Conservation (phyloP, 2,888 invertebrate genomes). For the Polyploca ridens region DNA sequence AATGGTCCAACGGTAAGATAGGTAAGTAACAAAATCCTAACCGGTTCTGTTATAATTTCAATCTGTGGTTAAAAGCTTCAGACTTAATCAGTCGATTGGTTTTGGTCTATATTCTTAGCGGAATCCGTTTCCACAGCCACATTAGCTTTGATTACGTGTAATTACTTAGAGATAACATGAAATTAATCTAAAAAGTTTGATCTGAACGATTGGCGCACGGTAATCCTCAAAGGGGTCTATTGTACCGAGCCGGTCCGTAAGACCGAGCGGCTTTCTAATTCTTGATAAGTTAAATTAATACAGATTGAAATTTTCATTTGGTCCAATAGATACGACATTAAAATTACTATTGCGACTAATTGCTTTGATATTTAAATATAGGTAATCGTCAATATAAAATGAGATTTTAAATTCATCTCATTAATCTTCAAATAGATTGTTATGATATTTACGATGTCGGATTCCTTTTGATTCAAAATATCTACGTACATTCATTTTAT, state of each 20-base stretch:
- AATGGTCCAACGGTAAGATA: conserved; percentile 47
- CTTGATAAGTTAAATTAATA: conserved; percentile 7
- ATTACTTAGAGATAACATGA: conserved; percentile 23
- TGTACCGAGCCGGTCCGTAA: not conserved
- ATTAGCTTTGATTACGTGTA: conserved; percentile 34
- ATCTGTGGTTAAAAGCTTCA: conserved; percentile 58
- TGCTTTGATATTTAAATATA: conserved; percentile 7
- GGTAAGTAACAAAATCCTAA: conserved; percentile 52
- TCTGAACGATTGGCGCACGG: conserved; percentile 11
- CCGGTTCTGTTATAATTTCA: conserved; percentile 63
- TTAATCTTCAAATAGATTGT: not conserved
- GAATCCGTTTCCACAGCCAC: conserved; percentile 38
- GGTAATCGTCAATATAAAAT: conserved; percentile 1
- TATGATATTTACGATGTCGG: not conserved
- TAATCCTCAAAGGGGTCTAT: conserved; percentile 12
- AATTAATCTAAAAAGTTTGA: conserved; percentile 11
- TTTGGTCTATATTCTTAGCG: conserved; percentile 47
- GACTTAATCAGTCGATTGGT: conserved; percentile 64
- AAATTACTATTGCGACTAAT: conserved; percentile 11
- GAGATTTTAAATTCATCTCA: not conserved
- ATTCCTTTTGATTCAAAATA: not conserved
- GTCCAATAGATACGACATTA: conserved; percentile 2
- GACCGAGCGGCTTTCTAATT: conserved; percentile 8
- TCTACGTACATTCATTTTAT: not conserved
- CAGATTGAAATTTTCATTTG: conserved; percentile 11